Percentiles rank a stretch among this genome's conserved stretches.
Conservation (phyloP, 2,888 invertebrate genomes). For the Calliopum simillimum region DNA sequence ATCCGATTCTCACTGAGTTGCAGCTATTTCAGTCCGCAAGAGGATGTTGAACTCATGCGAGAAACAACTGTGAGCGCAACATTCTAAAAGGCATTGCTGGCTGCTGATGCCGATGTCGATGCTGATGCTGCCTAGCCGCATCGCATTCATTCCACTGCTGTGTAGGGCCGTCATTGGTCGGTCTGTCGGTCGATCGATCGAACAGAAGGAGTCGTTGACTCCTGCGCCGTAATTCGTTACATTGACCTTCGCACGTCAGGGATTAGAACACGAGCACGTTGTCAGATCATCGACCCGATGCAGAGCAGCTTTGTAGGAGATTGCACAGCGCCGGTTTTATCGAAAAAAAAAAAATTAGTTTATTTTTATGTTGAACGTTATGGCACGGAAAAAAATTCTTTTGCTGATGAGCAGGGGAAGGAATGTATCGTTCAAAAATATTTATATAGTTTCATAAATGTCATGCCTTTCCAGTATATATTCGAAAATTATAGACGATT, state of each 20-base stretch:
- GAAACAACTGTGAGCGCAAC: not conserved
- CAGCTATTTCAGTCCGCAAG: constrained; percentile 16
- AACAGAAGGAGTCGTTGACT: constrained; percentile 22
- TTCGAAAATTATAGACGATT: too few relatives aligned
- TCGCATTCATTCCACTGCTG: not conserved
- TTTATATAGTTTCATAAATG: too few relatives aligned
- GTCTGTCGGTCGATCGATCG: constrained; percentile 5
- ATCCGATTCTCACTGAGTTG: constrained; percentile 10
- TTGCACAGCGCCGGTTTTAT: too few relatives aligned
- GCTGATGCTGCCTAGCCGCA: not conserved
- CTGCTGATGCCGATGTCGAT: not conserved
- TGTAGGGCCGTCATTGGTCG: not conserved
- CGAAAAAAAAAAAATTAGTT: too few relatives aligned
- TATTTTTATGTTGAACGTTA: too few relatives aligned
- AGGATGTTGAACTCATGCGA: constrained; percentile 16
- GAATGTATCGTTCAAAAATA: too few relatives aligned
- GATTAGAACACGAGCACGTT: not conserved
- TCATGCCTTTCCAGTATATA: too few relatives aligned
- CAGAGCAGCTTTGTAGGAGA: too few relatives aligned
- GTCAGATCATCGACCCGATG: too few relatives aligned
- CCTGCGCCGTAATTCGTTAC: constrained; percentile 25
- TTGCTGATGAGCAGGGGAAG: too few relatives aligned
- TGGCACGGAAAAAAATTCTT: too few relatives aligned
- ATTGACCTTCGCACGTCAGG: constrained; percentile 35
- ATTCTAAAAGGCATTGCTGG: not conserved